Evolutionary conservation across 1,140 invertebrate genomes (phyloP).

Genomic region (Drosophila funebris): DNA sequence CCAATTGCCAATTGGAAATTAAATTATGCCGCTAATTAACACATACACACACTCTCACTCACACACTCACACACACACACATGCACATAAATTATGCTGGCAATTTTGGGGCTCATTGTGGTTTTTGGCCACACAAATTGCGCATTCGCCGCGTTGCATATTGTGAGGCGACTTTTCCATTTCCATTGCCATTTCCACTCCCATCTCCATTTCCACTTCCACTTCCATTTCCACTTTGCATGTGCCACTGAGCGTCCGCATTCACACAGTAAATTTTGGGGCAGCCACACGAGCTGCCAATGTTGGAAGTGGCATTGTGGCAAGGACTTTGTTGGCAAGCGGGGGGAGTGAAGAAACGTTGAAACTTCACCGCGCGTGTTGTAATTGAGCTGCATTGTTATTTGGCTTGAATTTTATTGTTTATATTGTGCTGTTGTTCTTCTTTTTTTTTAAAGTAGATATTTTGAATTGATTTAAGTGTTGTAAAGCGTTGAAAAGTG

Average conservation of each 20-base stretch:
- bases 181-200: neutral
- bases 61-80: constrained; percentile 8
- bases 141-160: constrained; percentile 23
- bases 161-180: constrained; percentile 19
- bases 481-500: neutral
- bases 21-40: constrained; percentile 78
- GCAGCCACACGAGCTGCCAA: neutral
- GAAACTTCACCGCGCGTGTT: constrained; percentile 47
- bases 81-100: constrained; percentile 67
- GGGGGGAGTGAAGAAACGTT: neutral
- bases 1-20: constrained; percentile 68
- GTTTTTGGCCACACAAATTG: constrained; percentile 49
- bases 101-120: constrained; percentile 77
- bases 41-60: constrained; percentile 28
- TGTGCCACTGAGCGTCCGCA: constrained; percentile 37
- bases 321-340: neutral
- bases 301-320: neutral
- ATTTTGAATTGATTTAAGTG: neutral
- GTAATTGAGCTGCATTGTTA: constrained; percentile 76
- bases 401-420: constrained; percentile 15
- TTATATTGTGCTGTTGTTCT: neutral
- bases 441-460: neutral
- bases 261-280: constrained; percentile 70
- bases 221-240: constrained; percentile 19
- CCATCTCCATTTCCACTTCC: neutral